Evolutionary conservation across 2,113 vertebrate genomes (phyloP).

Genomic region (Camelus bactrianus): DNA sequence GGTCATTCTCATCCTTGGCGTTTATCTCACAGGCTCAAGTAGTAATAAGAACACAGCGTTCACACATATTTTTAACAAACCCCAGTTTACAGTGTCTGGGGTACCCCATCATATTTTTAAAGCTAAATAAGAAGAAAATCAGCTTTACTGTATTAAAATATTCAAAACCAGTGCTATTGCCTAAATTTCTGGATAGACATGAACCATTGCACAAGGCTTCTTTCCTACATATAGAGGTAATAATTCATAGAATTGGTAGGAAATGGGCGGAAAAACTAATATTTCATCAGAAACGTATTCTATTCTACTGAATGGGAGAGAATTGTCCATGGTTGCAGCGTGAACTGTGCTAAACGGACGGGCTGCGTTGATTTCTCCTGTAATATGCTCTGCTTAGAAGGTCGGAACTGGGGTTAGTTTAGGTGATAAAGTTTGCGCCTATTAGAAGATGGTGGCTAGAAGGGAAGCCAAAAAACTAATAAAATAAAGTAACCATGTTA

Average conservation of each 20-base stretch:
- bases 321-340: neutral
- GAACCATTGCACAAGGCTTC: constrained; percentile 4
- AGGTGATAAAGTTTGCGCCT: neutral
- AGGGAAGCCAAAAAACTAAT: neutral
- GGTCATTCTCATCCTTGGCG: neutral
- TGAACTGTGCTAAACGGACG: neutral
- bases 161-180: neutral
- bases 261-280: neutral
- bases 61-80: neutral
- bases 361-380: neutral
- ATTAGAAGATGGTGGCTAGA: neutral
- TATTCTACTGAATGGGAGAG: neutral
- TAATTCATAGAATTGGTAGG: neutral
- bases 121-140: neutral
- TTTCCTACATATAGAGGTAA: constrained; percentile 10
- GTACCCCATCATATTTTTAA: neutral
- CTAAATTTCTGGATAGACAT: neutral
- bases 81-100: neutral
- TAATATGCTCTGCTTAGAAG: neutral
- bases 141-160: neutral
- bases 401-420: neutral
- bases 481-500: neutral
- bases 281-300: neutral
- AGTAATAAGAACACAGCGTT: neutral
- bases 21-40: neutral